phyloP scores from a whole-genome alignment of 2,888 invertebrate genomes.

The Ametastegia equiseti region DNA sequence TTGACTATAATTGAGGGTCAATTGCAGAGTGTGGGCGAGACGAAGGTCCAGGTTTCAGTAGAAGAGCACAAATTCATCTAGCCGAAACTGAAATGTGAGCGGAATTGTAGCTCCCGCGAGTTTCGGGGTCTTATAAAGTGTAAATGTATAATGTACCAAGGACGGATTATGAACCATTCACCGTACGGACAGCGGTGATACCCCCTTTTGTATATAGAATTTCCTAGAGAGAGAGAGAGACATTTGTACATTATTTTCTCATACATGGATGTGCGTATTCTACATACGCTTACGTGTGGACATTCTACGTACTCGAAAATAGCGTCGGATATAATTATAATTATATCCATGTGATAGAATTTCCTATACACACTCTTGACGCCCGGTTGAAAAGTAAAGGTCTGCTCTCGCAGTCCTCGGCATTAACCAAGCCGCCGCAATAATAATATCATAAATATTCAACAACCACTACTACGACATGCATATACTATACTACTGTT shows the following conservation, averaged over 20 bases:
- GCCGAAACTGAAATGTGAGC: neutral
- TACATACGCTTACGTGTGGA: no score
- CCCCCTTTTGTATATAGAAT: no score
- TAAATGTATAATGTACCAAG: neutral
- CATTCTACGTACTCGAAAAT: no score
- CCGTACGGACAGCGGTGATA: neutral
- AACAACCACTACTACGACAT: conserved; percentile 1
- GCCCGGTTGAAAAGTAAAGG: neutral
- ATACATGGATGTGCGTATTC: no score
- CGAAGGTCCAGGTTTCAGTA: neutral
- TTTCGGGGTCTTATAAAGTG: neutral
- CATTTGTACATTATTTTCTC: no score
- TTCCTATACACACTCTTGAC: neutral
- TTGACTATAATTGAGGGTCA: neutral
- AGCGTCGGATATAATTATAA: no score
- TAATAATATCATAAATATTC: conserved; percentile 10
- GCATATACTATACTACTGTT: no score
- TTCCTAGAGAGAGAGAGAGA: no score
- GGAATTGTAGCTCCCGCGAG: neutral
- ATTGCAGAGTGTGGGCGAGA: neutral
- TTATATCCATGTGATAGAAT: neutral
- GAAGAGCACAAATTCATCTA: neutral
- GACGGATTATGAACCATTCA: neutral
- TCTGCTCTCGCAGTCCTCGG: no score
- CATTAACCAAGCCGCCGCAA: neutral